These are phyloP conservation scores for Peromyscus eremicus DNA, from an alignment of 2,797 vertebrate species.

Conservation along the genomic window DNA sequence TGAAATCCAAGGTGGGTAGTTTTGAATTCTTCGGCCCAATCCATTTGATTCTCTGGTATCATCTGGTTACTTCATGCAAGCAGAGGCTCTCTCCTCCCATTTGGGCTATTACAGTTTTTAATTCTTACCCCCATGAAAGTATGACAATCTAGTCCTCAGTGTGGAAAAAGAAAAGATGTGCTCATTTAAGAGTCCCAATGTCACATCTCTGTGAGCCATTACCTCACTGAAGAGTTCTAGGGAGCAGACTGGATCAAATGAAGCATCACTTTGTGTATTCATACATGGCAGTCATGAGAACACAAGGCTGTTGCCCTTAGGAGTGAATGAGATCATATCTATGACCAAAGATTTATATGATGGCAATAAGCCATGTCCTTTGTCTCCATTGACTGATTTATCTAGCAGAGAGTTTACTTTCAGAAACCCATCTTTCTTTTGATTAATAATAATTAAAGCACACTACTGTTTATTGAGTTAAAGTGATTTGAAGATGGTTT, in stretches of 20 bases:
- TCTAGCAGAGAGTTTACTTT: background rate
- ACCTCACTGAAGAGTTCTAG: background rate
- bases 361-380: background rate
- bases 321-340: background rate
- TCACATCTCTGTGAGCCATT: background rate
- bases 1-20: too few species aligned
- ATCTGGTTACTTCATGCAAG: too few species aligned
- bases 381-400: background rate
- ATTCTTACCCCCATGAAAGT: background rate
- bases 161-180: background rate
- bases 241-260: background rate
- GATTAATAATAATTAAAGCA: background rate
- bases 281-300: background rate
- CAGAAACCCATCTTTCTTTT: background rate
- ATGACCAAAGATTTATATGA: background rate
- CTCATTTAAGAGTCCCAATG: background rate
- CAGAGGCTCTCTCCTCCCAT: background rate
- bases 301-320: background rate
- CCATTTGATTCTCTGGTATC: background rate
- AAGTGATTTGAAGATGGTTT: background rate
- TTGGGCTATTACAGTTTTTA: too few species aligned
- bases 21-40: background rate
- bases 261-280: background rate
- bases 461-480: background rate
- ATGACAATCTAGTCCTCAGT: background rate